These are phyloP conservation scores for Habropoda laboriosa DNA, from an alignment of 1,140 invertebrate species.

Conservation along the genomic window DNA sequence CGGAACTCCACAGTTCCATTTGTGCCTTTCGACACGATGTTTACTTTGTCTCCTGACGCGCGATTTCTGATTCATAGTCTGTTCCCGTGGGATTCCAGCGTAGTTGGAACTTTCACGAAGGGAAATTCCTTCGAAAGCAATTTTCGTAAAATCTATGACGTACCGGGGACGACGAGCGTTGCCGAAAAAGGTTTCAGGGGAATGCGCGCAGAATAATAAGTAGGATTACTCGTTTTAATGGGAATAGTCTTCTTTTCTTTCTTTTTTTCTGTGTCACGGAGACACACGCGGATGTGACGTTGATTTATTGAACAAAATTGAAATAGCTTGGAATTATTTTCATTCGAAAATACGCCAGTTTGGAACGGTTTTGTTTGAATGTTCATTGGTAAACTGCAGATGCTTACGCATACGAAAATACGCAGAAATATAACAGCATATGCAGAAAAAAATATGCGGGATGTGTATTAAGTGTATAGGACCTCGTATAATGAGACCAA, in stretches of 20 bases:
- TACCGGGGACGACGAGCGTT: background rate
- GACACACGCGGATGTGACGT: background rate
- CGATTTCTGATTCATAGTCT: constrained; percentile 33
- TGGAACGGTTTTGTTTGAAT: too few species aligned
- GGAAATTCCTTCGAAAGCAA: constrained; percentile 24
- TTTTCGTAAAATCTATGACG: constrained; percentile 16
- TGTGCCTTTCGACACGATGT: background rate
- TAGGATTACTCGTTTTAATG: background rate
- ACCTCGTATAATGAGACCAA: too few species aligned
- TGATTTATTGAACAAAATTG: too few species aligned
- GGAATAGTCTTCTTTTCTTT: background rate
- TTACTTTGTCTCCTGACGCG: constrained; percentile 27
- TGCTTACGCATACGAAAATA: too few species aligned
- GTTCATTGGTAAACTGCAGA: too few species aligned
- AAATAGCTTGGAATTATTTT: too few species aligned
- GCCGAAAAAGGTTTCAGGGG: background rate
- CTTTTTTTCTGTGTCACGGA: background rate
- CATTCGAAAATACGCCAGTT: too few species aligned
- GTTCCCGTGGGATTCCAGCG: background rate
- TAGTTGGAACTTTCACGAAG: background rate
- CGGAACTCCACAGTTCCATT: background rate
- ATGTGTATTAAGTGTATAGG: too few species aligned
- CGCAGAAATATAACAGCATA: too few species aligned
- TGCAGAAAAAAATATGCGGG: too few species aligned
- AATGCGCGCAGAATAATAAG: background rate